Base-by-base conservation (phyloP, 2,113 vertebrate genomes). In the Cynocephalus volans region DNA sequence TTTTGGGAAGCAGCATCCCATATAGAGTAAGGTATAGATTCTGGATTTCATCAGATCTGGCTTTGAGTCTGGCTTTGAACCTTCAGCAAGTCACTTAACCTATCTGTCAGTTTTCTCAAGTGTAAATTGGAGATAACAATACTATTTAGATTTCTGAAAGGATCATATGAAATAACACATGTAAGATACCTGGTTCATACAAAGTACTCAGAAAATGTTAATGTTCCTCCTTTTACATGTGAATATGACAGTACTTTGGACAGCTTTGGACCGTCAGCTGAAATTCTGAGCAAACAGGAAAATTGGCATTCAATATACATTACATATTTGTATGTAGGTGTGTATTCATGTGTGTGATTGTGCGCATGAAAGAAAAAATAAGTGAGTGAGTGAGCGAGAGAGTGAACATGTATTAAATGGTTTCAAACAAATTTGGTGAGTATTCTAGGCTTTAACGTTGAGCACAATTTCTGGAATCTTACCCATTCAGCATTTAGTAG, bases 81-180 rank as follows among this genome's bases (percentile, higher is more conserved):
- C 17, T 83, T 64, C 50, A 82, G 4, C 21, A 81, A 91, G n/a
- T 18, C 21, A 24, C 23, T 64, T 87, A 79, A 36, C 8, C 28
- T 77, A 12, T 6, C 8, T 54, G 18, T 93, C 15, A 45, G 3
- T 87, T 56, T 86, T 80, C 62, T 73, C 48, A 13, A 12, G 1
- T 88, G 0, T 80, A 92, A 90, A 95, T 60, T 48, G 26, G 3
- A 65, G 10, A 76, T 36, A 80, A 45, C 1, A 52, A 41, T 28
- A 64, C 8, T 58, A 69, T 91, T 96, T 48, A 90, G 62, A 75
- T 80, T 70, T 88, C 58, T 94, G 33, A 58, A 92, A 87, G 31
- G 4, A 23, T 45, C 73, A 23, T 33, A 41, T 72, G n/a, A 96
- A 95, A 76, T 52, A 84, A 33, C 26, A 56, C 28, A 80, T n/a